Evolutionary conservation across 1,140 invertebrate genomes (phyloP), one percentile per base, ranked within the genome.

Genomic region (Aradophagus sp.): DNA sequence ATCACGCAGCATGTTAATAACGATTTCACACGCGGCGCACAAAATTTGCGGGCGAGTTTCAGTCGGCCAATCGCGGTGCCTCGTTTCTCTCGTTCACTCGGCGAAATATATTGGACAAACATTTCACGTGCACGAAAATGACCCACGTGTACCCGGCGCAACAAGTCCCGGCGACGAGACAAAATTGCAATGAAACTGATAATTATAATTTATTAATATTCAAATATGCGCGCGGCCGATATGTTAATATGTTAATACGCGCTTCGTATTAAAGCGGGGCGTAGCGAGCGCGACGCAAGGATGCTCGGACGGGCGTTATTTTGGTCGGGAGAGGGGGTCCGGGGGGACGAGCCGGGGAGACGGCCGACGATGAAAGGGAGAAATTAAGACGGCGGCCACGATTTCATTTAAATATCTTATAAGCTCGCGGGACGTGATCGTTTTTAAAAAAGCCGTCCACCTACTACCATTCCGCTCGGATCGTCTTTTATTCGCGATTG

Each of bases 321-420:
- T n/a, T n/a, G n/a, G n/a, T n/a, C n/a, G n/a, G n/a, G n/a, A n/a
- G n/a, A n/a, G 8, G 20, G 50, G 36, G 15, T 31, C 23, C n/a
- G 23, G 23, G 12, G 35, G 1, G 13, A 31, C 10, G 26, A 20
- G 45, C 44, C n/a, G 23, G 53, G 45, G 38, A 31, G 58, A 47
- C 26, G 44, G 27, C 23, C 59, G 44, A 59, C 52, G 53, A 71
- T 61, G 48, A 56, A 56, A 67, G 61, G 50, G 41, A 66, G 42
- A 62, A 72, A 66, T 62, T 56, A 62, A 69, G 56, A 66, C 55
- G 3, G 31, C 55, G 55, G 34, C 53, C 53, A 65, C 61, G 55
- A 66, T 67, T 73, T 73, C 62, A 73, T 73, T 73, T 72, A 72
- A 72, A 72, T 72, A 72, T 66, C 69, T 72, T 67, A 73, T 62